Base-by-base conservation (phyloP, 2,113 vertebrate species). In the Sardina pilchardus region DNA sequence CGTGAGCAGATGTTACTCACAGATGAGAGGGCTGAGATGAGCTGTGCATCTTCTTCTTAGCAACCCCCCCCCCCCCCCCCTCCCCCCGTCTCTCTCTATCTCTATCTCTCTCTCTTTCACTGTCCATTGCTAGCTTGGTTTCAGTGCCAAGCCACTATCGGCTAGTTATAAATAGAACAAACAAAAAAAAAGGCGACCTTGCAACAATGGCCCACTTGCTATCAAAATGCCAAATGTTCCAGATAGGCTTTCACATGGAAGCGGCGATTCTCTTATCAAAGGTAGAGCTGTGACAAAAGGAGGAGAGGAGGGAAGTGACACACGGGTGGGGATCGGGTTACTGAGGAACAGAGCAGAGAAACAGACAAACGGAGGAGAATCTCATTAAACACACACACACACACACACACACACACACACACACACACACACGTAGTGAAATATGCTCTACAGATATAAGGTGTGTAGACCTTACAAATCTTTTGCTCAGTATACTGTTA, bases 1-100 rank as follows among this genome's bases (percentile, higher is more conserved):
- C 48, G 78, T 83, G 50, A 83, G 81, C 86, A 81, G 86, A 90
- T 80, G 86, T 87, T 86, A 36, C 67, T 47, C 82, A n/a, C 75
- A 87, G 84, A 83, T 86, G 86, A 84, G 53, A 71, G 45, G 42
- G 4, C 17, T 5, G 30, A 83, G 81, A 82, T 30, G 30, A 10
- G 30, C 71, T 26, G 63, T 14, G 10, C n/a, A 12, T 67, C 63
- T 78, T 78, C 71, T 16, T 16, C 2, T 7, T 34, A 78, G 34
- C 53, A 30, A 10, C 2, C n/a, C 63, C 26, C 10, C 26, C 63
- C 26, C 50, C 16, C 50, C 0, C 16, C 0, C 17, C 4, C 21
- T 24, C 53, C 5, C 17, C 5, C 50, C 0, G 1, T 19, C 16
- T 17, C 50, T 17, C 50, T 17, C 50, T 44, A 3, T 44, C 43